These are phyloP conservation scores for Pleuronectes platessa DNA, from an alignment of 2,113 vertebrate genomes.

Conservation along the genomic window DNA sequence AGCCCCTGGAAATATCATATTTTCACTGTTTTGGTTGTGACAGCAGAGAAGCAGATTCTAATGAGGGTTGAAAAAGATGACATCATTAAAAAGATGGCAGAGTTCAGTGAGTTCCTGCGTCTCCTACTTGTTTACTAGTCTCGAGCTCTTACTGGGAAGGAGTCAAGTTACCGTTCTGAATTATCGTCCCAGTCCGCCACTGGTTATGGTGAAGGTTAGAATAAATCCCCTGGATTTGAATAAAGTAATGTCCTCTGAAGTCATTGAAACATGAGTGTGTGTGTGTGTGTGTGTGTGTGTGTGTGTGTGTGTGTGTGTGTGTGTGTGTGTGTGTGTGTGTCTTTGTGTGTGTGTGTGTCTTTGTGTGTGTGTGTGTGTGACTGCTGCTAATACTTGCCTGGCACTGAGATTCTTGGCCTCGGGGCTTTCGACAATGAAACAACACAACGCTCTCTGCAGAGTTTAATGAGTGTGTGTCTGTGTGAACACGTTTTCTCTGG, in stretches of 20 bases:
- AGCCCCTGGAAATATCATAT: no score
- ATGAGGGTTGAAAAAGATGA: no score
- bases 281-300: slow-evolving; percentile 11
- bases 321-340: slow-evolving; percentile 25
- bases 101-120: no score
- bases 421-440: not conserved
- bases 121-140: no score
- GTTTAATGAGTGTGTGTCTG: slow-evolving; percentile 43
- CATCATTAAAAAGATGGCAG: no score
- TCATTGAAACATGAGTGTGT: slow-evolving; percentile 12
- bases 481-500: not conserved
- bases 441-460: slow-evolving; percentile 16
- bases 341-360: slow-evolving; percentile 12
- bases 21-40: no score
- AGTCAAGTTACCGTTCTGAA: no score
- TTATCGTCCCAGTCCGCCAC: no score
- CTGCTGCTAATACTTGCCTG: not conserved
- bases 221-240: no score
- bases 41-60: no score
- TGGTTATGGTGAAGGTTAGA: no score
- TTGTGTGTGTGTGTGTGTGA: slow-evolving; percentile 26
- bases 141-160: no score
- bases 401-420: not conserved
- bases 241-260: slow-evolving; percentile 39
- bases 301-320: slow-evolving; percentile 18